Conservation (phyloP, 2,797 vertebrate genomes). For the Tauraco hartlaubi region DNA sequence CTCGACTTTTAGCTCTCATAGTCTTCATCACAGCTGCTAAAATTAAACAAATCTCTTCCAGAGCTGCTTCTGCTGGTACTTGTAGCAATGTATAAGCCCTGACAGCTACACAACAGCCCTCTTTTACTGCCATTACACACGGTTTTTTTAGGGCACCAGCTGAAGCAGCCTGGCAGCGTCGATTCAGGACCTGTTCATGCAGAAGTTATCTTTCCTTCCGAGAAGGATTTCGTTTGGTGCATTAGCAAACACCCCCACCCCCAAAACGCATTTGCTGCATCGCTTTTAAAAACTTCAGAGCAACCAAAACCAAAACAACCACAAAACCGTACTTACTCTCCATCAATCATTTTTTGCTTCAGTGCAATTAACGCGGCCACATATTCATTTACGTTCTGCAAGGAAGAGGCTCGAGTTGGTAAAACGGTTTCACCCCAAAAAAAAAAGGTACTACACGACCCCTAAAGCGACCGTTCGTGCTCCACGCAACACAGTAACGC, state of each 20-base stretch:
- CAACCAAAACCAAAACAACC: neutral
- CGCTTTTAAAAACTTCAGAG: neutral
- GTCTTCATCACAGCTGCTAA: neutral
- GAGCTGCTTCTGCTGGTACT: neutral
- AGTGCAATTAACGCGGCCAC: conserved; percentile 91
- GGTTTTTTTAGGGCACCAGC: neutral
- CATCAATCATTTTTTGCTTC: conserved; percentile 93
- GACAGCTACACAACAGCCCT: neutral
- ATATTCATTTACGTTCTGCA: conserved; percentile 93
- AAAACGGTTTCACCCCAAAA: neutral
- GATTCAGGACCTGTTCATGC: neutral
- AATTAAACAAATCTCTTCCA: neutral
- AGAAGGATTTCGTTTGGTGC: neutral
- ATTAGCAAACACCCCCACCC: neutral
- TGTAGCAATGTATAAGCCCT: neutral
- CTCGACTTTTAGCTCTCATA: neutral
- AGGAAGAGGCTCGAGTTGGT: conserved; percentile 54
- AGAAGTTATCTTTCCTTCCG: neutral
- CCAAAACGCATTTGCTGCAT: neutral
- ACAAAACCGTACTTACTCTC: conserved; percentile 88
- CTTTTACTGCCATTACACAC: neutral
- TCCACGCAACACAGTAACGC: neutral
- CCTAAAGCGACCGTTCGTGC: fast-evolving
- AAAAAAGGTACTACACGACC: too few relatives aligned
- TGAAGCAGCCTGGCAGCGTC: neutral